Conservation (phyloP, 2,888 invertebrate species). For the Eupelmus urozonus region DNA sequence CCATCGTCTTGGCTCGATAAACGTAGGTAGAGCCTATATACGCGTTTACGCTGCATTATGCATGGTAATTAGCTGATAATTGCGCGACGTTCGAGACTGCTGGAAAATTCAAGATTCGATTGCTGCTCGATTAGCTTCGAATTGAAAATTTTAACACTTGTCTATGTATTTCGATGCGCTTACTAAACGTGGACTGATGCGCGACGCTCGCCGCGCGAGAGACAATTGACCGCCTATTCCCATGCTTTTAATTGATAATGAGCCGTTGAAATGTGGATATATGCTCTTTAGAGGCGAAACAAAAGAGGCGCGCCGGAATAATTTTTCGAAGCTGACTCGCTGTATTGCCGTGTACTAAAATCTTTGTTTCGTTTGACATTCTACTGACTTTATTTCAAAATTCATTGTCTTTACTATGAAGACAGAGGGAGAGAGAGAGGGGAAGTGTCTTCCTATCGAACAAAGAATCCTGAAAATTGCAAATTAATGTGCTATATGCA, state of each 20-base stretch:
- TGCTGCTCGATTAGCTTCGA: conserved; percentile 13
- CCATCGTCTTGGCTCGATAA: conserved; percentile 28
- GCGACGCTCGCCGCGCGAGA: no score
- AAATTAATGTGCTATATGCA: conserved; percentile 28
- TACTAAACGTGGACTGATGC: no score
- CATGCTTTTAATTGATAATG: conserved; percentile 31
- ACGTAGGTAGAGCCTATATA: conserved; percentile 16
- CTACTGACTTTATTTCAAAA: background rate
- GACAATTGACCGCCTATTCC: no score
- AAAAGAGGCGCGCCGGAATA: conserved; percentile 19
- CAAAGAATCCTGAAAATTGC: conserved; percentile 27
- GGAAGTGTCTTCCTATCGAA: conserved; percentile 1
- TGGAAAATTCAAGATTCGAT: conserved; percentile 34
- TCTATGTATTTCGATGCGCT: background rate
- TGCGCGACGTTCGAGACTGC: background rate
- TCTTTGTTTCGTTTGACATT: background rate
- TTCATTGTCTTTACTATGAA: conserved; percentile 31
- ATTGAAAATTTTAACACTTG: conserved; percentile 31
- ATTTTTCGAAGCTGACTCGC: background rate
- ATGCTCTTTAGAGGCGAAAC: background rate
- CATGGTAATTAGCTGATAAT: conserved; percentile 52
- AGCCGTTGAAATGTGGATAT: background rate
- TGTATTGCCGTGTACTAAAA: background rate
- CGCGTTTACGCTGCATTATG: conserved; percentile 23
- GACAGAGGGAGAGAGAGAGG: background rate